Percentiles rank a stretch among this genome's conserved stretches.
Conservation (phyloP, 2,888 invertebrate species). For the Tholera decimalis region DNA sequence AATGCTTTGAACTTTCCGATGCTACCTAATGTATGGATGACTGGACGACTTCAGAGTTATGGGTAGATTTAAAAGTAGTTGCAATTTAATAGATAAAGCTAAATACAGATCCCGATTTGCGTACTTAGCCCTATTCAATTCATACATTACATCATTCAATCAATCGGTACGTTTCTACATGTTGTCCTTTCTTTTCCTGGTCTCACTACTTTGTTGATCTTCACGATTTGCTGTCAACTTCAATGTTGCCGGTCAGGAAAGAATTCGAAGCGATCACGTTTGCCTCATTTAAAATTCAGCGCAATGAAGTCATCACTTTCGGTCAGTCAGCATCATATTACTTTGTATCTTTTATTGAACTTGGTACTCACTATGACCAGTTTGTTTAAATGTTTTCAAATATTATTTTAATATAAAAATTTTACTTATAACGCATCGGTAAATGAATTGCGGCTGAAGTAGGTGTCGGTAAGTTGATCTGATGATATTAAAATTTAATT, state of each 20-base stretch:
- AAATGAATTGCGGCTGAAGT: no score
- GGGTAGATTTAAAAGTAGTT: slow-evolving; percentile 2
- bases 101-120: slow-evolving; percentile 18
- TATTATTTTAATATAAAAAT: no score
- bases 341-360: not conserved
- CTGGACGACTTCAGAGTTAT: no score
- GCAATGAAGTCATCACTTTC: slow-evolving; percentile 1
- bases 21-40: no score
- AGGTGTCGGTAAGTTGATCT: no score
- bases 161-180: slow-evolving; percentile 4
- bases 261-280: slow-evolving; percentile 36
- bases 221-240: slow-evolving; percentile 41
- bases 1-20: not conserved
- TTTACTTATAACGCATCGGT: no score
- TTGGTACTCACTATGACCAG: not conserved
- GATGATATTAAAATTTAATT: no score
- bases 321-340: no score
- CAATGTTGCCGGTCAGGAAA: slow-evolving; percentile 22
- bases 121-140: slow-evolving; percentile 14
- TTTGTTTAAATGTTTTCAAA: not conserved
- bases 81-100: slow-evolving; percentile 3
- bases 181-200: slow-evolving; percentile 27
- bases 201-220: slow-evolving; percentile 43
- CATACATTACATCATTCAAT: slow-evolving; percentile 2
- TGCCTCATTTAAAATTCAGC: slow-evolving; percentile 3